phyloP scores from a whole-genome alignment of 2,113 vertebrate species.

The Sturnus vulgaris region DNA sequence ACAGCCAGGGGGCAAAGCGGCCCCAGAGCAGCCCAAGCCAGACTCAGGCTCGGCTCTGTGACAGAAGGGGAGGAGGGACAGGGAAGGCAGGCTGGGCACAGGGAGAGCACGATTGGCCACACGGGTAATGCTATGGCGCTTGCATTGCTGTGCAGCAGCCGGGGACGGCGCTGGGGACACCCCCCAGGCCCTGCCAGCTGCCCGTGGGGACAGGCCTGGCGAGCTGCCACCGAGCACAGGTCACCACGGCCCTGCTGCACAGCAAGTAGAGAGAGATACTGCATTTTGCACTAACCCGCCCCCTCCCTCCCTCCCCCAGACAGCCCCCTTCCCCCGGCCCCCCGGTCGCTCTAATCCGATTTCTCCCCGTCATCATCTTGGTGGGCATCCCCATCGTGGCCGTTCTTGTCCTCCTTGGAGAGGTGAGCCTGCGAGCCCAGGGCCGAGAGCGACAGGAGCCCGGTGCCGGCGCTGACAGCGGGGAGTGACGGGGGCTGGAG shows the following conservation, averaged over 20 bases:
- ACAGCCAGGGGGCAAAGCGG: not conserved
- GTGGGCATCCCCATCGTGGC: constrained; percentile 85
- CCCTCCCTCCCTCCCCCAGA: not conserved
- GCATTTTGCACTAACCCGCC: constrained; percentile 3
- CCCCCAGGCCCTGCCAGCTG: not conserved
- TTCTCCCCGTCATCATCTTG: constrained; percentile 91
- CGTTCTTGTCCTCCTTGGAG: constrained; percentile 92
- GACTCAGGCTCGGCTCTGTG: not conserved
- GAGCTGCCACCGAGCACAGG: not conserved
- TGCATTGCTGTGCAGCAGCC: not conserved
- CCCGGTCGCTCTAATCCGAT: constrained; percentile 82
- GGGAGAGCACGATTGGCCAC: constrained; percentile 5
- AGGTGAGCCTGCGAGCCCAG: constrained; percentile 91
- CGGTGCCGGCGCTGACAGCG: constrained; percentile 85
- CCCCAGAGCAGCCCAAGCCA: not conserved
- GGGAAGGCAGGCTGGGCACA: not conserved
- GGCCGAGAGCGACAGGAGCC: constrained; percentile 92
- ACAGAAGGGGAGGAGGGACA: not conserved
- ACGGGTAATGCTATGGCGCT: not conserved
- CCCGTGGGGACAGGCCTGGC: not conserved
- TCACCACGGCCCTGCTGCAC: not conserved
- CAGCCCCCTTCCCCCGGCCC: not conserved
- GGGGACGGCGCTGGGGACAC: not conserved
- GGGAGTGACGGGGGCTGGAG: constrained; percentile 87
- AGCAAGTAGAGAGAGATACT: not conserved